Evolutionary conservation across 37 sponge, comb jelly and placozoan genomes (phyloP), one percentile per base, ranked within the genome.

Genomic region (Axinella damicornis): DNA sequence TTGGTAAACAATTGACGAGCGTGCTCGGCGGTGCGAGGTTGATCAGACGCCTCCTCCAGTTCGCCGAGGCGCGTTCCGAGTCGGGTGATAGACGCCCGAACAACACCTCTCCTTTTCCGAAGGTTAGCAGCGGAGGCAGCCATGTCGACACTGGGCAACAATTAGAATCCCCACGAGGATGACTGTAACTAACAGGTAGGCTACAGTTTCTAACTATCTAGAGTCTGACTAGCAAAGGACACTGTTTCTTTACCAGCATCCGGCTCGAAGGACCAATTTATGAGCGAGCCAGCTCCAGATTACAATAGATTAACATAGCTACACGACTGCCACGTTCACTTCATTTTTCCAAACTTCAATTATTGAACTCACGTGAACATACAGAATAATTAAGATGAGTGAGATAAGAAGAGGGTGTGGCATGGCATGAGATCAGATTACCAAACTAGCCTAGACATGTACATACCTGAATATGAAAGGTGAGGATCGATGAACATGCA

Each of bases 191-290:
- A n/a, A n/a, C n/a, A n/a, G n/a, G n/a, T n/a, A n/a, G n/a, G n/a
- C n/a, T n/a, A n/a, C n/a, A n/a, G n/a, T n/a, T n/a, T n/a, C n/a
- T n/a, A n/a, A n/a, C n/a, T n/a, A n/a, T 46, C 46, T 46, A 46
- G 46, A 46, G 46, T 12, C 46, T 46, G 46, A 46, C 46, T 54
- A 82, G 33, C 9, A 17, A 63, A 37, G 28, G 73, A 59, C 34
- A 11, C 39, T 27, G 22, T 28, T 53, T 56, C 63, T 68, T 20
- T 28, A 9, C n/a, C 55, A 22, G 34, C 27, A 69, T 80, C 81
- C 81, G 70, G 68, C 53, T 82, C 73, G 72, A 71, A 72, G 83
- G 83, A 82, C 83, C 83, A 82, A 9, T 71, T 69, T 69, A 82
- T 82, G 83, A 82, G 58, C 1, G 83, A 71, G 83, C 83, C 83